These are phyloP conservation scores for Lacerta viridis DNA, from an alignment of 2,797 vertebrate genomes.

Conservation along the genomic window DNA sequence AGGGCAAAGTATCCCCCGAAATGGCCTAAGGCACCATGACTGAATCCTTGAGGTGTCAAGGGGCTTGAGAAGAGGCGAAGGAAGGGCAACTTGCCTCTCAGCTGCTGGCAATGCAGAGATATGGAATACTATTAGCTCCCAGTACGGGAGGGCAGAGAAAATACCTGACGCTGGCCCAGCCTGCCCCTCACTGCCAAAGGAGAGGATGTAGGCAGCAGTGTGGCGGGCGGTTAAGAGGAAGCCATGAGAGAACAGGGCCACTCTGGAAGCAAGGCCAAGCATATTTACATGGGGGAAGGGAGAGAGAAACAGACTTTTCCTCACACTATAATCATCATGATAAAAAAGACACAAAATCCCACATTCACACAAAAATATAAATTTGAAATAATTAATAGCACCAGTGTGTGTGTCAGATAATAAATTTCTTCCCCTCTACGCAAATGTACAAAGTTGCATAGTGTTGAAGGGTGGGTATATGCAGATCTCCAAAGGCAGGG, in stretches of 20 bases:
- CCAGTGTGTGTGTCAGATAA: constrained; percentile 99
- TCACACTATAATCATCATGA: constrained; percentile 89
- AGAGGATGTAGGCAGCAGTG: neutral
- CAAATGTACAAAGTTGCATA: constrained; percentile 98
- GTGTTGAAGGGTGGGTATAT: constrained; percentile 86
- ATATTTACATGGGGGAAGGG: constrained; percentile 88
- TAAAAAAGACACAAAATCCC: constrained; percentile 73
- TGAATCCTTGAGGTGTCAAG: rapidly evolving
- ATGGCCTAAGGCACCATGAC: neutral
- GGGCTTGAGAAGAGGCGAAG: constrained; percentile 21
- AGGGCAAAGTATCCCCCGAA: neutral
- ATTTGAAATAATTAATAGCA: constrained; percentile 99
- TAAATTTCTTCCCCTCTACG: constrained; percentile 89
- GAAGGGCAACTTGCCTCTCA: constrained; percentile 23
- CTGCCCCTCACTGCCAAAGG: neutral
- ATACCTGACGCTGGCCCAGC: neutral
- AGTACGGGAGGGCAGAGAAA: neutral
- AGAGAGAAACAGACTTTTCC: constrained; percentile 82
- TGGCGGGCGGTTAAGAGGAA: constrained; percentile 61
- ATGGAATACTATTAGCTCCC: constrained; percentile 67
- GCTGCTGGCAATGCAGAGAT: constrained; percentile 77
- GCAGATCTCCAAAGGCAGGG: constrained; percentile 69
- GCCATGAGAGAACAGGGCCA: constrained; percentile 80
- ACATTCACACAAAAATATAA: constrained; percentile 99
- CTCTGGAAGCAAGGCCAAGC: constrained; percentile 86